A percentile compares a stretch with the other conserved stretches of the same genome.
Evolutionary conservation across 2,113 vertebrate species (phyloP).

Genomic region (Hemibagrus wyckioides): DNA sequence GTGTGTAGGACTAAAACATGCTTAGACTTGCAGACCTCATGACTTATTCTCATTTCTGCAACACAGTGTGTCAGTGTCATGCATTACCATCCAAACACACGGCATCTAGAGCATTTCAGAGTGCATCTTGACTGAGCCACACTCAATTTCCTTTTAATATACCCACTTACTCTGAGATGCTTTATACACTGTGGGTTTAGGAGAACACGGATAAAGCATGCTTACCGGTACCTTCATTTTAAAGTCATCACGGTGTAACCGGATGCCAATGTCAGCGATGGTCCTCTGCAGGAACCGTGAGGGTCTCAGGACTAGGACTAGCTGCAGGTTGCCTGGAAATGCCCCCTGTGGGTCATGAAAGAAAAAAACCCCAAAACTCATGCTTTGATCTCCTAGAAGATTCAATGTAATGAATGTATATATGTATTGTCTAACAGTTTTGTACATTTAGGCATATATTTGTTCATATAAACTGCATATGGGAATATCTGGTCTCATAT

Average conservation of each 20-base stretch:
- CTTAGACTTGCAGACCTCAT: not conserved
- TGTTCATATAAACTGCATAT: not conserved
- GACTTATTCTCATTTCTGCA: not conserved
- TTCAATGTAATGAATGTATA: not conserved
- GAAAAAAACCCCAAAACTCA: not conserved
- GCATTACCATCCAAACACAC: not conserved
- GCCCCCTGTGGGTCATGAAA: constrained; percentile 77
- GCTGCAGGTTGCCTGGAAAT: constrained; percentile 92
- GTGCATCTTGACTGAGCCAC: not conserved
- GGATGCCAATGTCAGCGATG: constrained; percentile 90
- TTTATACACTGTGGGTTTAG: not conserved
- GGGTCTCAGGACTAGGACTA: constrained; percentile 89
- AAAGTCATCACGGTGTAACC: constrained; percentile 91
- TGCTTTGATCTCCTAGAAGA: not conserved
- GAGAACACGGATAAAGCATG: constrained; percentile 53
- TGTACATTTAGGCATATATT: not conserved
- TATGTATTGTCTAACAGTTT: not conserved
- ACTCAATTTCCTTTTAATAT: not conserved
- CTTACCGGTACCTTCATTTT: constrained; percentile 98
- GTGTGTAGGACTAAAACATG: not conserved
- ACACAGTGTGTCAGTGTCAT: not conserved
- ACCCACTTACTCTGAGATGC: not conserved
- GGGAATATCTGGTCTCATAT: not conserved
- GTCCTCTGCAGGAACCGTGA: constrained; percentile 87
- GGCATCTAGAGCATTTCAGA: not conserved